phyloP scores from a whole-genome alignment of 1,140 invertebrate genomes.

The Phenacoccus solenopsis region DNA sequence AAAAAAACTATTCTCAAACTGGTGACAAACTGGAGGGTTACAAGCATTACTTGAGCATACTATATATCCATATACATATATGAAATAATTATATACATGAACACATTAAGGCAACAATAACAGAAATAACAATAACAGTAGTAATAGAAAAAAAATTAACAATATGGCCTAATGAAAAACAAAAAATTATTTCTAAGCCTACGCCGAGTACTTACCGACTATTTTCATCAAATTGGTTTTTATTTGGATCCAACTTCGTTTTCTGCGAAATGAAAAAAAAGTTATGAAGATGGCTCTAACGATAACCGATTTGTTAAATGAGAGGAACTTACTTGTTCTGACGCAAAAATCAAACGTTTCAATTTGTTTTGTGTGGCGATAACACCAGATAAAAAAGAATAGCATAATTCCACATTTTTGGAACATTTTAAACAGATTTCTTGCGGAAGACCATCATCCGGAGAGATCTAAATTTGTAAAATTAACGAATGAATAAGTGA shows the following conservation, averaged over 20 bases:
- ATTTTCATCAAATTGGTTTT: background rate
- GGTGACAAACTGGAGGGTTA: too few species aligned
- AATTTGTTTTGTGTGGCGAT: background rate
- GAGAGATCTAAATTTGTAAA: background rate
- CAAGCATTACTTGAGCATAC: too few species aligned
- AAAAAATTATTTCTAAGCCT: background rate
- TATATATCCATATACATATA: too few species aligned
- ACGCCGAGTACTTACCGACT: background rate
- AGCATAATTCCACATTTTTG: background rate
- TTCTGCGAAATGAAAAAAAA: background rate
- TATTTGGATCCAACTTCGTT: background rate
- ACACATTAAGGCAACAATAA: too few species aligned
- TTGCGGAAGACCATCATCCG: background rate
- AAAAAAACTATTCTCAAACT: too few species aligned
- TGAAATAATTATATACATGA: too few species aligned
- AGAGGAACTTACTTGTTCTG: background rate
- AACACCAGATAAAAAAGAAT: background rate
- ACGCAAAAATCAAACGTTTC: background rate
- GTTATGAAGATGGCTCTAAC: too few species aligned
- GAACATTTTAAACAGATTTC: background rate
- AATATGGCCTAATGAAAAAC: too few species aligned
- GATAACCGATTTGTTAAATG: too few species aligned
- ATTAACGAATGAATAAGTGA: too few species aligned
- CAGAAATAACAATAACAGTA: too few species aligned
- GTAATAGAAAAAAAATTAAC: too few species aligned